phyloP scores from a whole-genome alignment of 2,888 invertebrate genomes.

The Sphaerophoria rueppellii region DNA sequence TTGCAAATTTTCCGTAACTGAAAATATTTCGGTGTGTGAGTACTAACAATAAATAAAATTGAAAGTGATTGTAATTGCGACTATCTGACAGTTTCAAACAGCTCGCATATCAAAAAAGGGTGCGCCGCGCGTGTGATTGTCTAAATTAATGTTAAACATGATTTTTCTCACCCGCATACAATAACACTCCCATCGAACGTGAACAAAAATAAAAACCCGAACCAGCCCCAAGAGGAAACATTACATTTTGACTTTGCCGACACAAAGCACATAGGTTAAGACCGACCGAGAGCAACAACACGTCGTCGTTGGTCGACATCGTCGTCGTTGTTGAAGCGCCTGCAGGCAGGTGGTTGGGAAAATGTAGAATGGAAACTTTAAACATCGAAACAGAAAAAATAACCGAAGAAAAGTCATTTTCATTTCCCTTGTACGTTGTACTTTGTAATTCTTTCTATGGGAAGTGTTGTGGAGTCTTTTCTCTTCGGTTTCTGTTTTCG shows the following conservation, averaged over 20 bases:
- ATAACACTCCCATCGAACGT: background rate
- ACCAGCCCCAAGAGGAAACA: background rate
- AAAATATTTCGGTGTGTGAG: background rate
- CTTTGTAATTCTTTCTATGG: too few relatives aligned
- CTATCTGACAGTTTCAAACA: background rate
- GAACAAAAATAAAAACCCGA: background rate
- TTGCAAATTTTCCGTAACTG: too few relatives aligned
- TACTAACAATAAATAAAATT: slow-evolving; percentile 17
- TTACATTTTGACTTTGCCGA: background rate
- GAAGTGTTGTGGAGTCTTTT: slow-evolving; percentile 26
- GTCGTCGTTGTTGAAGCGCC: background rate
- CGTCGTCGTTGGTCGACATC: background rate
- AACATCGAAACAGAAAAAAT: slow-evolving; percentile 29
- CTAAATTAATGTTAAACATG: slow-evolving; percentile 45
- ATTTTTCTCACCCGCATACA: slow-evolving; percentile 41
- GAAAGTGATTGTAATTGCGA: slow-evolving; percentile 1
- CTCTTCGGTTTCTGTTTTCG: slow-evolving; percentile 62
- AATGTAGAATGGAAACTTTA: slow-evolving; percentile 36
- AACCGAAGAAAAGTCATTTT: slow-evolving; percentile 35
- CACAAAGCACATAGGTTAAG: slow-evolving; percentile 8
- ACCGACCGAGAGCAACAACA: background rate
- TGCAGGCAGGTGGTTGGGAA: slow-evolving; percentile 61
- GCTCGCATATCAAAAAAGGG: slow-evolving; percentile 13
- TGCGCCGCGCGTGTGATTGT: slow-evolving; percentile 11
- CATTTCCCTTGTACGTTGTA: too few relatives aligned